A percentile compares a stretch with the other conserved stretches of the same genome.
phyloP scores from a whole-genome alignment of 2,113 vertebrate species.

The Caranx ignobilis region DNA sequence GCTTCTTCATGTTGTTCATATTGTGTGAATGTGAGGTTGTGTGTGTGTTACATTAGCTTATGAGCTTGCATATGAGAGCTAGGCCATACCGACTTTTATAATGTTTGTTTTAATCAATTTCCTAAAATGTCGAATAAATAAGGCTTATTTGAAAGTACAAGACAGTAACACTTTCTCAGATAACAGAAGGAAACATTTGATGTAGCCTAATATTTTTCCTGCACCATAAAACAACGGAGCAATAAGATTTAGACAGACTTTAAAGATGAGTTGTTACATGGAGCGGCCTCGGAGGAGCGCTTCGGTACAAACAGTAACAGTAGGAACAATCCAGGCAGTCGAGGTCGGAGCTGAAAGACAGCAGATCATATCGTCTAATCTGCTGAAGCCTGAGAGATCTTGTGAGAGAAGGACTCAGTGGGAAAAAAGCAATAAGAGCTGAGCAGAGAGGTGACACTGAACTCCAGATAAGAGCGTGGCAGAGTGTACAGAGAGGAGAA shows the following conservation, averaged over 20 bases:
- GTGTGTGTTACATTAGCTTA: background rate
- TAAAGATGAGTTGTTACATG: too few relatives aligned
- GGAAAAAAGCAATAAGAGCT: background rate
- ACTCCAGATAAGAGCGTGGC: background rate
- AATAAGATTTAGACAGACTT: background rate
- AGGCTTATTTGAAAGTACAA: too few relatives aligned
- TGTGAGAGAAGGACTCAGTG: background rate
- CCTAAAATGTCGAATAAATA: background rate
- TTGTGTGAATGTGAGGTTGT: background rate
- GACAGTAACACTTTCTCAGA: too few relatives aligned
- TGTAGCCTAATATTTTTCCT: too few relatives aligned
- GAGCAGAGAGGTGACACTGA: background rate
- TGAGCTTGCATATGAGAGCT: too few relatives aligned
- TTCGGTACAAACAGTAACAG: background rate
- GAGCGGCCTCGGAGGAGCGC: background rate
- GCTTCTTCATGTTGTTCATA: background rate
- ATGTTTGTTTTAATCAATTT: background rate
- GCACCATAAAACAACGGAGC: background rate
- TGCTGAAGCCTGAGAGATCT: background rate
- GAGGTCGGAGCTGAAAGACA: background rate
- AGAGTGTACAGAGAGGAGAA: background rate
- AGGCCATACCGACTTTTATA: too few relatives aligned
- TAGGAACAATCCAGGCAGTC: background rate
- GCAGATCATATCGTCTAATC: background rate
- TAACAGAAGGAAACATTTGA: too few relatives aligned